Evolutionary conservation across 2,888 invertebrate genomes (phyloP).

Genomic region (Imbricaverruca yamaguchii): DNA sequence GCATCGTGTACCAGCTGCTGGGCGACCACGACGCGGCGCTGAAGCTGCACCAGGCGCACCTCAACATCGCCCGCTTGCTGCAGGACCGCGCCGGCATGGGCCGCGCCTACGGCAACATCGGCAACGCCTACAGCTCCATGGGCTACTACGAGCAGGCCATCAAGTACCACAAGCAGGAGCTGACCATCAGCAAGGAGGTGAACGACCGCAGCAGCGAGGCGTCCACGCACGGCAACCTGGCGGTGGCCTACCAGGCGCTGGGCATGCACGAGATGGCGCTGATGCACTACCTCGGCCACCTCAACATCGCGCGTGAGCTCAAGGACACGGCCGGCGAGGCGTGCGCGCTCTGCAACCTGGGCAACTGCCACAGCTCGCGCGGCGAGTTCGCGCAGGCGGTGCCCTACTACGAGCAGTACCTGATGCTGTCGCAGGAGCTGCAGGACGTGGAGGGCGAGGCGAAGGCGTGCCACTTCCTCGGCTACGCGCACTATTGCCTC

Average conservation of each 20-base stretch:
- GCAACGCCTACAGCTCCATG: slow-evolving; percentile 89
- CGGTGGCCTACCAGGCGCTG: slow-evolving; percentile 86
- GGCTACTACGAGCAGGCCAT: slow-evolving; percentile 90
- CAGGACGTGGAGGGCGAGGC: slow-evolving; percentile 91
- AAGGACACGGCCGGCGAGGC: slow-evolving; percentile 92
- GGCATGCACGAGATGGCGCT: slow-evolving; percentile 93
- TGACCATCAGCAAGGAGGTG: slow-evolving; percentile 76
- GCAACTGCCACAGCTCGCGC: slow-evolving; percentile 84
- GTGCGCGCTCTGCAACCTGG: slow-evolving; percentile 72
- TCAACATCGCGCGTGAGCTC: slow-evolving; percentile 82
- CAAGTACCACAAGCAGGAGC: slow-evolving; percentile 90
- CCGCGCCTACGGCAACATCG: slow-evolving; percentile 89
- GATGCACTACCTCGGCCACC: slow-evolving; percentile 76
- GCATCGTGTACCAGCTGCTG: slow-evolving; percentile 80
- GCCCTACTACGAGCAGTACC: slow-evolving; percentile 89
- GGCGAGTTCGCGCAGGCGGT: slow-evolving; percentile 87
- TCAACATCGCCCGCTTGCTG: slow-evolving; percentile 73
- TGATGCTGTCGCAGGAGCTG: slow-evolving; percentile 81
- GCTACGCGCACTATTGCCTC: slow-evolving; percentile 90
- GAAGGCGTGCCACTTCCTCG: slow-evolving; percentile 89
- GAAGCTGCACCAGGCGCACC: slow-evolving; percentile 83
- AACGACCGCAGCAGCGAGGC: slow-evolving; percentile 92
- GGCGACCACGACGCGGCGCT: slow-evolving; percentile 91
- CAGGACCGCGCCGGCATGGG: slow-evolving; percentile 87
- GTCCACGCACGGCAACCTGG: slow-evolving; percentile 88